Conservation (phyloP, 2,113 vertebrate genomes). For the Martes martes region DNA sequence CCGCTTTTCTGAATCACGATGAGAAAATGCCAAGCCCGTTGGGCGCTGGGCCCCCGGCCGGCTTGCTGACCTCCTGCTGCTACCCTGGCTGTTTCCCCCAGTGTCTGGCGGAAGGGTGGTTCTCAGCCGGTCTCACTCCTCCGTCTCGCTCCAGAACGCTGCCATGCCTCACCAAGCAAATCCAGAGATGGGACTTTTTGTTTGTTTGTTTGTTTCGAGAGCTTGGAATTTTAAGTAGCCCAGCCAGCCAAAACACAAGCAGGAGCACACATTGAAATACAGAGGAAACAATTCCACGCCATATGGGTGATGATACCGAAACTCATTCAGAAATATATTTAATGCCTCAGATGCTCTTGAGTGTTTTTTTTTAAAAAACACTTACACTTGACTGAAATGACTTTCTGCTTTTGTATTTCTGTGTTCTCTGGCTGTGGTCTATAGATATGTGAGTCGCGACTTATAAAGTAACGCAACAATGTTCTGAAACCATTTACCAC, state of each 20-base stretch:
- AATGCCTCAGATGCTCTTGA: constrained; percentile 48
- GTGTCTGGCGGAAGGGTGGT: neutral
- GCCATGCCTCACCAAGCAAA: neutral
- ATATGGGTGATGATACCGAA: constrained; percentile 46
- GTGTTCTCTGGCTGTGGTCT: constrained; percentile 35
- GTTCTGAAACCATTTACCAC: constrained; percentile 31
- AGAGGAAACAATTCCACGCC: constrained; percentile 10
- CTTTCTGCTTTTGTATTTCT: constrained; percentile 32
- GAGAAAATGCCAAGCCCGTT: neutral
- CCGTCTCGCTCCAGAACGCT: neutral
- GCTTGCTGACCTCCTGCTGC: neutral
- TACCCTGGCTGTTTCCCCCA: neutral
- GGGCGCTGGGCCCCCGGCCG: neutral
- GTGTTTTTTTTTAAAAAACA: constrained; percentile 44
- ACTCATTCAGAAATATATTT: constrained; percentile 56
- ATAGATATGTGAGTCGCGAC: neutral
- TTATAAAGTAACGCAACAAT: neutral
- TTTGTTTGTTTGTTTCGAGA: constrained; percentile 43
- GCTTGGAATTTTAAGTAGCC: neutral
- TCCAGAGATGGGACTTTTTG: neutral
- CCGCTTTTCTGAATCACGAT: neutral
- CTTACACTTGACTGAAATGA: constrained; percentile 37
- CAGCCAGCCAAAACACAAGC: constrained; percentile 26
- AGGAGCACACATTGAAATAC: neutral
- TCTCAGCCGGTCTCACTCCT: neutral